Conservation (phyloP, 2,113 vertebrate genomes). For the zebrafish (Danio rerio) region GRCz12tu NC_133194.1:43900501-43901000, state of each 20-base stretch:
- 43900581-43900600: slow-evolving; percentile 61
- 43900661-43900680: slow-evolving; percentile 49
- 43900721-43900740: slow-evolving; percentile 52
- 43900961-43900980: neutral
- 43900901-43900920: slow-evolving; percentile 11
- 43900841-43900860: slow-evolving; percentile 44
- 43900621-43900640: slow-evolving; percentile 46
- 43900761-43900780: slow-evolving; percentile 29
- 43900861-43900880: slow-evolving; percentile 49
- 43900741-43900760: slow-evolving; percentile 48
- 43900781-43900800: slow-evolving; percentile 37
- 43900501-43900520: slow-evolving; percentile 36
- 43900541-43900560: slow-evolving; percentile 54
- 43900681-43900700: slow-evolving; percentile 59
- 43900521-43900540: slow-evolving; percentile 59
- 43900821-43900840: slow-evolving; percentile 38
- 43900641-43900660: slow-evolving; percentile 54
- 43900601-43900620: slow-evolving; percentile 41
- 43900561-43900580: slow-evolving; percentile 60
- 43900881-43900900: slow-evolving; percentile 22
- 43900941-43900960: neutral
- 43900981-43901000: neutral
- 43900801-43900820: slow-evolving; percentile 41
- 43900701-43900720: slow-evolving; percentile 40
- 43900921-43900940: slow-evolving; percentile 36